Percentiles rank a stretch among this genome's conserved stretches.
Conservation (phyloP, 2,113 vertebrate species). For the Rhabdornis inornatus region DNA sequence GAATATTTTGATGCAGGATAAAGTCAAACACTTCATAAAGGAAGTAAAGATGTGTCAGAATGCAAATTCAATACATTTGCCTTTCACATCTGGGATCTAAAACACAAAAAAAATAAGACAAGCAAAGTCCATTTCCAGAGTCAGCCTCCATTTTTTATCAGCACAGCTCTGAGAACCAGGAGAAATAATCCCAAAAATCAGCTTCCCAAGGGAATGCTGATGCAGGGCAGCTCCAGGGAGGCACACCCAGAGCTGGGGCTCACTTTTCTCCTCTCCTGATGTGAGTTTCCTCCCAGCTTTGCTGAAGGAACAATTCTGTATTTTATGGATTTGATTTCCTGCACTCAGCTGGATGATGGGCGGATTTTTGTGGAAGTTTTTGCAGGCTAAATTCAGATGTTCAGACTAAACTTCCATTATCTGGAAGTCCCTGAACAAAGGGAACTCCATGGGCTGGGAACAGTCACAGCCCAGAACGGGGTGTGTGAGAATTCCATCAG, state of each 20-base stretch:
- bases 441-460: not conserved
- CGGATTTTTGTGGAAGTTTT: not conserved
- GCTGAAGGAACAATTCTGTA: not conserved
- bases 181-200: not conserved
- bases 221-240: not conserved
- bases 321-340: not conserved
- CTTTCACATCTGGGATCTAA: not conserved
- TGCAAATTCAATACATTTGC: not conserved
- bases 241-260: not conserved
- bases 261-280: not conserved
- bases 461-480: not conserved
- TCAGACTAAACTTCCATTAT: not conserved
- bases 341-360: not conserved
- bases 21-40: not conserved
- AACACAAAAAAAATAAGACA: not conserved
- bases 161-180: not conserved
- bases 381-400: not conserved
- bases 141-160: not conserved
- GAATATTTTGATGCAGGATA: not conserved
- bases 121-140: not conserved
- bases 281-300: not conserved
- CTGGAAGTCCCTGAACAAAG: not conserved
- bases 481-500: fast-evolving
- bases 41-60: not conserved
- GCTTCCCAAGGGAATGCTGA: not conserved